These are phyloP conservation scores for Morone chrysops DNA, from an alignment of 2,113 vertebrate genomes.

Conservation along the genomic window DNA sequence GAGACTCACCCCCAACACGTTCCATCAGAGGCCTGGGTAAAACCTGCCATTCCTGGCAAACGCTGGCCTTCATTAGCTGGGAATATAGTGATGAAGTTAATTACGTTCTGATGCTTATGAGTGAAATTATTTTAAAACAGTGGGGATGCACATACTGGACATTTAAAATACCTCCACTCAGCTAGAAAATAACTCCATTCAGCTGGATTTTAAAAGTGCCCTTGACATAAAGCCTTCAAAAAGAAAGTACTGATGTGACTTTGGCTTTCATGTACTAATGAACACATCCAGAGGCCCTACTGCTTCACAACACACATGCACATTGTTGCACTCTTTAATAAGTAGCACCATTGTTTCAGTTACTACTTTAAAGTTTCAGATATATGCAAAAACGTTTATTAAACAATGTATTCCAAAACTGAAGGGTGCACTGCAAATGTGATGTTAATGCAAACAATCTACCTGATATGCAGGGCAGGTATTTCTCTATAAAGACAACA, in stretches of 20 bases:
- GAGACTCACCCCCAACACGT: constrained; percentile 67
- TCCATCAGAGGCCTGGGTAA: constrained; percentile 69
- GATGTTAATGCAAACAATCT: neutral
- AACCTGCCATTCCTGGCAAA: constrained; percentile 63
- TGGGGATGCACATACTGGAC: constrained; percentile 41
- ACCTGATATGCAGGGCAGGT: too few species aligned
- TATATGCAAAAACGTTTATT: neutral
- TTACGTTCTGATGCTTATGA: constrained; percentile 56
- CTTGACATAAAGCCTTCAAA: constrained; percentile 52
- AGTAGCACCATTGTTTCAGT: constrained; percentile 24
- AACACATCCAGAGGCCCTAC: constrained; percentile 22
- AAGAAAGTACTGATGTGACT: constrained; percentile 12
- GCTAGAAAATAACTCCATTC: constrained; percentile 37
- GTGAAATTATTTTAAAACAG: constrained; percentile 54
- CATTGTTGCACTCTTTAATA: constrained; percentile 1
- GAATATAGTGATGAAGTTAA: constrained; percentile 56
- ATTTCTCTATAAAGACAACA: too few species aligned
- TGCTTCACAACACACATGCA: constrained; percentile 17
- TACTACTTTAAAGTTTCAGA: constrained; percentile 2
- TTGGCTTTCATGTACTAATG: constrained; percentile 41
- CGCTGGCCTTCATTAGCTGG: constrained; percentile 67
- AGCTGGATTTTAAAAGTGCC: constrained; percentile 23
- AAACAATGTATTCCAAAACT: neutral
- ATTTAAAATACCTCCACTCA: constrained; percentile 36
- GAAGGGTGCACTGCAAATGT: neutral